Percentiles rank a stretch among this genome's conserved stretches.
Conservation (phyloP, 2,113 vertebrate species). For the Catharus fuscescens region DNA sequence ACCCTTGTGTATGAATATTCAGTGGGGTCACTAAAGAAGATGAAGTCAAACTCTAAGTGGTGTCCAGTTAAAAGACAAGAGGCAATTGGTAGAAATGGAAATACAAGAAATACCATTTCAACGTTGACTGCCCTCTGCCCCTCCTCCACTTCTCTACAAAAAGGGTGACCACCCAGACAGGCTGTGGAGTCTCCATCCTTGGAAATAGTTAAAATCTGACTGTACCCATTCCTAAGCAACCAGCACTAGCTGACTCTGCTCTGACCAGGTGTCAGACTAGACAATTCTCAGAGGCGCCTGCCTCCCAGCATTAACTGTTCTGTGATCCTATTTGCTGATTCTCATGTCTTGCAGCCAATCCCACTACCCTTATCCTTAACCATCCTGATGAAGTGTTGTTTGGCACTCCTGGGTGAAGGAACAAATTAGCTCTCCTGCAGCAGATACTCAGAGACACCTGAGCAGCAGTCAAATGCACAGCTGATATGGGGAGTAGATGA, state of each 20-base stretch:
- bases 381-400: neutral
- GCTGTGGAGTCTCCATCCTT: neutral
- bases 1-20: neutral
- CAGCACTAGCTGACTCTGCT: neutral
- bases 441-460: neutral
- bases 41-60: neutral
- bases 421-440: neutral
- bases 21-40: neutral
- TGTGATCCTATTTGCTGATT: neutral
- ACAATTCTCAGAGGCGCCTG: neutral
- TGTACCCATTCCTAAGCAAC: neutral
- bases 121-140: accelerated
- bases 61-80: neutral
- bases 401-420: neutral
- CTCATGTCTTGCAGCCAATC: neutral
- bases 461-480: neutral
- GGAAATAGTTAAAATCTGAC: neutral
- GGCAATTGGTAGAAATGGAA: neutral
- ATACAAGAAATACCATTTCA: neutral
- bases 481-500: neutral
- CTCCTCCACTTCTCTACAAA: neutral
- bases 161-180: neutral
- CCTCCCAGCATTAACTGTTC: neutral
- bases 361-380: neutral
- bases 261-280: neutral